Conservation (phyloP, 1,140 invertebrate genomes). For the Cecropterus lyciades region DNA sequence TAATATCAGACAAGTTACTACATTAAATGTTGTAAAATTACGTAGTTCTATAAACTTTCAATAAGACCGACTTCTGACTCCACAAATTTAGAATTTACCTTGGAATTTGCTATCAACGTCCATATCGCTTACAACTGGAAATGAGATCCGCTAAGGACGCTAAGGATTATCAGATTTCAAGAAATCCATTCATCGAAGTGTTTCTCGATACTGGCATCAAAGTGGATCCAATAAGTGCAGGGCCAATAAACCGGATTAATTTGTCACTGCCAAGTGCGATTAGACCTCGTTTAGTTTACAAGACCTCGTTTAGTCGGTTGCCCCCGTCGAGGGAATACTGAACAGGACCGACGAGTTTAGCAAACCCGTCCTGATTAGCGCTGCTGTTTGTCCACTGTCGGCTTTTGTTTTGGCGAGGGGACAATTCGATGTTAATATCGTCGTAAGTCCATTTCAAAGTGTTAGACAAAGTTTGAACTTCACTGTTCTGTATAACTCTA, state of each 20-base stretch:
- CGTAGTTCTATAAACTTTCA: too few species aligned
- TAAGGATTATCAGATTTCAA: neutral
- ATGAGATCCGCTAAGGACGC: neutral
- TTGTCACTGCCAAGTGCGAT: conserved; percentile 9
- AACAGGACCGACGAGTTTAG: conserved; percentile 2
- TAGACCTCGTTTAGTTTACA: conserved; percentile 10
- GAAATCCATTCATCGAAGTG: neutral
- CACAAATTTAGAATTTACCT: neutral
- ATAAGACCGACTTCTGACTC: too few species aligned
- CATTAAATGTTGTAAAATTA: too few species aligned
- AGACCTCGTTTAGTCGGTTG: conserved; percentile 3
- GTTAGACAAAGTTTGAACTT: too few species aligned
- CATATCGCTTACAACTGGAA: neutral
- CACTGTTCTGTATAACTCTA: too few species aligned
- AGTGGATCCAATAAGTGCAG: conserved; percentile 5
- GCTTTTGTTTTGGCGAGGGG: neutral
- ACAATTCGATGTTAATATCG: neutral
- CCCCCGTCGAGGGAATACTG: conserved; percentile 2
- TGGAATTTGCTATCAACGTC: neutral
- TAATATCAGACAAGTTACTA: too few species aligned
- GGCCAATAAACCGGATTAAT: conserved; percentile 8
- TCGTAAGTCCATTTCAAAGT: neutral
- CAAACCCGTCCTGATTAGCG: conserved; percentile 7
- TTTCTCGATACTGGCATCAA: neutral
- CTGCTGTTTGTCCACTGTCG: neutral